These are phyloP conservation scores for Micrastur ruficollis DNA, from an alignment of 2,797 vertebrate species.

Conservation along the genomic window DNA sequence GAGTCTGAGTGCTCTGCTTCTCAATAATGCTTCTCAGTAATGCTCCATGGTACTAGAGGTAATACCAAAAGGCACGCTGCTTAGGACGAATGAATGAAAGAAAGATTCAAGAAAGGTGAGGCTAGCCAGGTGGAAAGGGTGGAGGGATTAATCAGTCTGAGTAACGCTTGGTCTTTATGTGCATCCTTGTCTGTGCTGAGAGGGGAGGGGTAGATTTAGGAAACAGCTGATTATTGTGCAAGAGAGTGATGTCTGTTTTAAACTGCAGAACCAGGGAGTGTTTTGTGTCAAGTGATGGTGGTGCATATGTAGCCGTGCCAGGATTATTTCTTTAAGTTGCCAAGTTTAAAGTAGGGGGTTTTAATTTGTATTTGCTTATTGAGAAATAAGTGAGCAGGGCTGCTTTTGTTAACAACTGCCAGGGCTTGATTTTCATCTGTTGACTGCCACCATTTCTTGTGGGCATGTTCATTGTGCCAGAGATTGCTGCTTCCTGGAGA, in stretches of 20 bases:
- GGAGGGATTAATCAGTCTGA: background rate
- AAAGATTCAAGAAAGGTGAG: background rate
- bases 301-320: background rate
- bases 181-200: background rate
- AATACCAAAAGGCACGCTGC: background rate
- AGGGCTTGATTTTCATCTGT: background rate
- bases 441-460: background rate
- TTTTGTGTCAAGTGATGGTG: background rate
- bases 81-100: background rate
- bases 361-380: background rate
- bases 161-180: background rate
- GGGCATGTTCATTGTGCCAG: background rate
- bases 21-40: background rate
- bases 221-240: background rate
- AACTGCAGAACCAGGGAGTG: background rate
- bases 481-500: background rate
- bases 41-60: background rate
- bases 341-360: background rate
- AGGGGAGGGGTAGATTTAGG: background rate
- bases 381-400: background rate
- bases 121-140: background rate
- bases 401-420: background rate
- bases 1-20: background rate
- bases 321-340: background rate
- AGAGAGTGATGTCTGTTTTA: background rate